Conservation (phyloP, 2,113 vertebrate species). For the Mesitornis unicolor region DNA sequence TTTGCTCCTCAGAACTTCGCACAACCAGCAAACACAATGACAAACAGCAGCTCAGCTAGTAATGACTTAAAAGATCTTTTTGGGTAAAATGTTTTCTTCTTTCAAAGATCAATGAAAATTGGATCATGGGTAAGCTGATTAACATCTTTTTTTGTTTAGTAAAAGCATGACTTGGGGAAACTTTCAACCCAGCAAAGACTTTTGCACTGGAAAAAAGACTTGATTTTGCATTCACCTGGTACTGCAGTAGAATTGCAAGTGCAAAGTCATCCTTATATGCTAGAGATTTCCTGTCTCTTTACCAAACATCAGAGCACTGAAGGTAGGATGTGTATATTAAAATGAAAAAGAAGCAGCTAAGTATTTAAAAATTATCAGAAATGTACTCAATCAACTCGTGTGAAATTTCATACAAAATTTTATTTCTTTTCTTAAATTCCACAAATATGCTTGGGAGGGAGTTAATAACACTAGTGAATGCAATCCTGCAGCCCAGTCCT, state of each 20-base stretch:
- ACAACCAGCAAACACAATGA: conserved; percentile 82
- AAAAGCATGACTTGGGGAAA: conserved; percentile 41
- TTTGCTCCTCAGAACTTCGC: conserved; percentile 94
- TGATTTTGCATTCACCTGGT: conserved; percentile 22
- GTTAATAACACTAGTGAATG: neutral
- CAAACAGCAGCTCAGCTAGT: conserved; percentile 87
- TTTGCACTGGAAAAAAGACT: conserved; percentile 24
- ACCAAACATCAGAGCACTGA: neutral
- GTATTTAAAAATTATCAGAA: neutral
- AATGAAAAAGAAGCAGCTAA: neutral
- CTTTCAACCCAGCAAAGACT: conserved; percentile 3
- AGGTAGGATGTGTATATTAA: neutral
- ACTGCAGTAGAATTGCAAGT: conserved; percentile 22
- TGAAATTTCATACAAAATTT: neutral
- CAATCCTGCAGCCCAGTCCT: neutral
- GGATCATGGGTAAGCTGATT: conserved; percentile 70
- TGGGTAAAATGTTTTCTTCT: conserved; percentile 75
- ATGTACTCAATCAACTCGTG: neutral
- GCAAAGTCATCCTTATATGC: neutral
- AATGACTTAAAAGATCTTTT: conserved; percentile 97
- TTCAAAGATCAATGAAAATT: conserved; percentile 39
- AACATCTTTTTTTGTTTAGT: conserved; percentile 36
- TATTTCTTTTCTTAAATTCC: neutral
- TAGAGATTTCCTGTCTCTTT: neutral
- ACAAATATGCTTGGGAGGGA: neutral